phyloP scores from a whole-genome alignment of 2,113 vertebrate species.

The Microtus richardsoni region DNA sequence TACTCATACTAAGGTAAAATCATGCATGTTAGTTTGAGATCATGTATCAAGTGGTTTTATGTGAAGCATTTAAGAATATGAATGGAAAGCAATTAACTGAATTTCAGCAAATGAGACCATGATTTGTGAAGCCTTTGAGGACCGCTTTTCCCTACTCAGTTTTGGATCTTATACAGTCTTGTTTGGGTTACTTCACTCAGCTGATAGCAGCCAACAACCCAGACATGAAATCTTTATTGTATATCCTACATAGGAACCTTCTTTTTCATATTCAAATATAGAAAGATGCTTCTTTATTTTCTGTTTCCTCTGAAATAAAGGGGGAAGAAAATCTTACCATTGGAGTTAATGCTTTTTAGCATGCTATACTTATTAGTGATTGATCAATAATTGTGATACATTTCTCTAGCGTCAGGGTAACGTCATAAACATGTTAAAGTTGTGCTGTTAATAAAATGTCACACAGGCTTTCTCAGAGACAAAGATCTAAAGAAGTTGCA shows the following conservation, averaged over 20 bases:
- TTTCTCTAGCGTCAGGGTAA: slow-evolving; percentile 16
- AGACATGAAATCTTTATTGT: slow-evolving; percentile 19
- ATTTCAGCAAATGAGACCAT: background rate
- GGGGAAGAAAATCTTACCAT: slow-evolving; percentile 10
- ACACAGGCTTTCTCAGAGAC: slow-evolving; percentile 35
- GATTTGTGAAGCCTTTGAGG: slow-evolving; percentile 20
- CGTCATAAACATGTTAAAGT: background rate
- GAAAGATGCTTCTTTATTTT: slow-evolving; percentile 12
- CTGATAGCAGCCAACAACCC: background rate
- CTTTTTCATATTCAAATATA: background rate
- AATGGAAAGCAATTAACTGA: slow-evolving; percentile 39
- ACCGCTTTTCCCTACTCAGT: background rate
- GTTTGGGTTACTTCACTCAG: background rate
- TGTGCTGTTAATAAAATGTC: slow-evolving; percentile 41
- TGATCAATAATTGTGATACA: slow-evolving; percentile 41
- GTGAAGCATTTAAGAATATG: slow-evolving; percentile 34
- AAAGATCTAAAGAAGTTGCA: slow-evolving; percentile 33
- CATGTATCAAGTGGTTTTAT: slow-evolving; percentile 1
- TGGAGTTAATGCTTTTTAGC: background rate
- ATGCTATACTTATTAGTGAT: slow-evolving; percentile 23
- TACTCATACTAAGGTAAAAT: slow-evolving; percentile 35
- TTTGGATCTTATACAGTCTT: background rate
- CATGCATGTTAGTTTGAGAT: background rate
- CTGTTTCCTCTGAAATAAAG: background rate
- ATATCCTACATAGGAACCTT: background rate